phyloP scores from a whole-genome alignment of 2,888 invertebrate species.

The Idaea dimidiata region DNA sequence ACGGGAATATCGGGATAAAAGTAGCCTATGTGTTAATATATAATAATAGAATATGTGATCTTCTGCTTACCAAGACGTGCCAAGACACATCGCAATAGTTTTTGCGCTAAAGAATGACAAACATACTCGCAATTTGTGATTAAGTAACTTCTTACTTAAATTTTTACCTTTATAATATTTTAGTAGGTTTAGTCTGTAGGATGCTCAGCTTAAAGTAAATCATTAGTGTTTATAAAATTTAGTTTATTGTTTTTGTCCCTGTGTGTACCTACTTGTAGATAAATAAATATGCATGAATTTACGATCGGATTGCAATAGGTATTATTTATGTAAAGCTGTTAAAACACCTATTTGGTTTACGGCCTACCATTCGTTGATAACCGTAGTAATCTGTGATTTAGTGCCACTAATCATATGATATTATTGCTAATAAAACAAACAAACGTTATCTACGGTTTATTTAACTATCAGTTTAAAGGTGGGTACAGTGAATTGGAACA shows the following conservation, averaged over 20 bases:
- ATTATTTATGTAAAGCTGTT: slow-evolving; percentile 48
- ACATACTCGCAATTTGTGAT: too few species aligned
- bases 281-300: slow-evolving; percentile 41
- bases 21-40: too few species aligned
- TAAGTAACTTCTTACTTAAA: too few species aligned
- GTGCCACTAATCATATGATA: slow-evolving; percentile 3
- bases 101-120: too few species aligned
- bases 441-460: not conserved
- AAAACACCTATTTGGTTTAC: slow-evolving; percentile 37
- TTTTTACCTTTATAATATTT: too few species aligned
- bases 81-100: too few species aligned
- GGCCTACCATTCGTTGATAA: slow-evolving; percentile 9
- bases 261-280: slow-evolving; percentile 26
- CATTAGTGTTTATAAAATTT: not conserved
- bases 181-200: too few species aligned
- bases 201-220: too few species aligned
- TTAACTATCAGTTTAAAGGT: not conserved
- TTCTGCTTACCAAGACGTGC: too few species aligned
- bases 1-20: too few species aligned
- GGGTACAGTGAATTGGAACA: slow-evolving; percentile 1
- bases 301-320: slow-evolving; percentile 36
- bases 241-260: slow-evolving; percentile 13
- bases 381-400: slow-evolving; percentile 3
- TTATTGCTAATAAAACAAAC: not conserved
- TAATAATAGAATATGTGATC: too few species aligned